Evolutionary conservation across 2,797 vertebrate genomes (phyloP).

Genomic region (Ptychobarbus kaznakovi): DNA sequence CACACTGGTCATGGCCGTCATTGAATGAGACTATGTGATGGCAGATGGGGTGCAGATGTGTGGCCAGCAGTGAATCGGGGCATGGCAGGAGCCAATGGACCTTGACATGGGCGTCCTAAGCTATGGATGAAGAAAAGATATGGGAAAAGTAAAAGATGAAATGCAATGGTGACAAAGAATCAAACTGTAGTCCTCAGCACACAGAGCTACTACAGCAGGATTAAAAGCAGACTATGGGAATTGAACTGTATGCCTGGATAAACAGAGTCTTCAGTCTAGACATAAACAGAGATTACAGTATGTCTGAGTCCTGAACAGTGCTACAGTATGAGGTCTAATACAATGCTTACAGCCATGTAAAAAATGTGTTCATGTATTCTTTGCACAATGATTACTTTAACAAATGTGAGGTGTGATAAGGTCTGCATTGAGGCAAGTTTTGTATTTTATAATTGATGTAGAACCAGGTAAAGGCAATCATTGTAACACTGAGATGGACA

Average conservation of each 20-base stretch:
- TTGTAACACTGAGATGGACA: background rate
- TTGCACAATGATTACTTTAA: background rate
- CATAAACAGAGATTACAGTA: background rate
- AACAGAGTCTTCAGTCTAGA: background rate
- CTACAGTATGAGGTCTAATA: background rate
- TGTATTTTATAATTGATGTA: background rate
- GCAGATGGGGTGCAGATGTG: slow-evolving; percentile 19
- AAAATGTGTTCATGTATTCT: background rate
- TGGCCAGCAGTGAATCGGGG: slow-evolving; percentile 1
- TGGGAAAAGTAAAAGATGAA: background rate
- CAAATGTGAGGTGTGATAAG: background rate
- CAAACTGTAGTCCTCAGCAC: background rate
- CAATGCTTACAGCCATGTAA: background rate
- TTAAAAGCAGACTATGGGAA: slow-evolving; percentile 7
- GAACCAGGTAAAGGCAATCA: background rate
- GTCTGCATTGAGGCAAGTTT: background rate
- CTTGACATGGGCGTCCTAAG: background rate
- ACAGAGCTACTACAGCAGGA: background rate
- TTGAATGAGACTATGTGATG: background rate
- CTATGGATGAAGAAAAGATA: background rate
- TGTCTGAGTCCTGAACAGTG: background rate
- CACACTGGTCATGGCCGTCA: too few relatives aligned
- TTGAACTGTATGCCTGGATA: background rate
- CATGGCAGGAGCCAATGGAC: slow-evolving; percentile 3
- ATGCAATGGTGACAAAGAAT: background rate